Base-by-base conservation (phyloP, 2,888 invertebrate genomes). In the Stenotaenia linearis region DNA sequence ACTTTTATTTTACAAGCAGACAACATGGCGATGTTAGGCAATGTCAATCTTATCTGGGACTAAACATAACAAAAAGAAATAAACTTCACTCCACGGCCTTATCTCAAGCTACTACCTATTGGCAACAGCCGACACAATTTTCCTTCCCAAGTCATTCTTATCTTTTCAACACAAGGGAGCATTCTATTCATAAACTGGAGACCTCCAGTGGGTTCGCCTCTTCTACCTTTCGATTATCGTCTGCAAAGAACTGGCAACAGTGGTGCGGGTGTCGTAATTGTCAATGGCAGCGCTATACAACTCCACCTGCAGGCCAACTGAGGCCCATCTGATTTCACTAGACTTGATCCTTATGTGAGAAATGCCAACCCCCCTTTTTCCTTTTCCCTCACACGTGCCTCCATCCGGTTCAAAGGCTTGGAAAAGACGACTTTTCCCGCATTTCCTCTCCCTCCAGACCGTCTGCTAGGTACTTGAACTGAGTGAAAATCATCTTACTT, bases 101-200 rank as follows among this genome's bases (percentile, higher is more conserved):
- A 69, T 69, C 69, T 69, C 69, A 28, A 50, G 50, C 18, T 28
- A 69, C 69, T 69, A 69, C 28, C 28, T 69, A 69, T 69, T 69
- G 69, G 69, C 69, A 28, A 69, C 25, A 69, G 69, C 28, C 69
- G 23, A 69, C 69, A 69, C 69, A 69, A 69, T 69, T 69, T 69
- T 69, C 69, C 69, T 69, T 69, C 69, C 69, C 69, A 69, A 69
- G 69, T 69, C 69, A 69, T 69, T 69, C 69, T 69, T 69, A 69
- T 69, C 69, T 69, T 69, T 69, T 69, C 69, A 69, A 69, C 69
- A 69, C 69, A 15, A 69, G 69, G 69, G 69, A 69, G 69, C 69
- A 69, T 69, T 69, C 69, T 69, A 69, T 69, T 69, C 69, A 69
- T 69, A 69, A 69, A 69, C 69, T 69, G 69, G 69, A 69, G 69